Percentiles rank a stretch among this genome's conserved stretches.
Evolutionary conservation across 2,797 vertebrate genomes (phyloP).

Genomic region (Rhynchotus rufescens): DNA sequence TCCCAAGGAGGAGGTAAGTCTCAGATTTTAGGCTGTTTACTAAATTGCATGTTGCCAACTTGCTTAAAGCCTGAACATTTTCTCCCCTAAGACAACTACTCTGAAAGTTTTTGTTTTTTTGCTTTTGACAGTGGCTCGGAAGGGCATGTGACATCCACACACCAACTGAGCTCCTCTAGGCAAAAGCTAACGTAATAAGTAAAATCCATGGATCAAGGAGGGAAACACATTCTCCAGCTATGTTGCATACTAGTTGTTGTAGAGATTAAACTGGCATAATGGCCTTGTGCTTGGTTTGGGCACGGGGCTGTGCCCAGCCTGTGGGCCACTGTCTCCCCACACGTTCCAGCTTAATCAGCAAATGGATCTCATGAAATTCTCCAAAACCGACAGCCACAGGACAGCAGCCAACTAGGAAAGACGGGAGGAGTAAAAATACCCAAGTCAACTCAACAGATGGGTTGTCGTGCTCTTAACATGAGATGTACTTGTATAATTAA

Average conservation of each 20-base stretch:
- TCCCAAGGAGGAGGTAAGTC: neutral
- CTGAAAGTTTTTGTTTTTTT: neutral
- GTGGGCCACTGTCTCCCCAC: neutral
- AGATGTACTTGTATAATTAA: neutral
- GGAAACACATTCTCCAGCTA: neutral
- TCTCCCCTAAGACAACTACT: neutral
- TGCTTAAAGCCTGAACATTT: slow-evolving; percentile 2
- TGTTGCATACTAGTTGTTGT: neutral
- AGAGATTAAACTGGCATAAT: slow-evolving; percentile 7
- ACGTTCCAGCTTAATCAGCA: neutral
- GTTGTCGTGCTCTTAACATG: neutral
- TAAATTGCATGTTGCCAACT: neutral
- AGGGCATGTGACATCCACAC: slow-evolving; percentile 2
- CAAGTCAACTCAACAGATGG: neutral
- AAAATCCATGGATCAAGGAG: neutral
- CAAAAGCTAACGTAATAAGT: slow-evolving; percentile 21
- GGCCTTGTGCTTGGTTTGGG: neutral
- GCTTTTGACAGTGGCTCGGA: slow-evolving; percentile 15
- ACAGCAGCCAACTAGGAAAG: neutral
- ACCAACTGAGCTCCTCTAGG: slow-evolving; percentile 20
- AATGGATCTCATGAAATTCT: neutral
- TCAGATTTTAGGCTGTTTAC: slow-evolving; percentile 23
- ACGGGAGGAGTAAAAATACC: neutral
- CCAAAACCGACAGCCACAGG: neutral
- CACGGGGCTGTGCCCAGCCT: neutral